A percentile compares a stretch with the other conserved stretches of the same genome.
Evolutionary conservation across 2,888 invertebrate genomes (phyloP).

Genomic region (Mythimna albipuncta): DNA sequence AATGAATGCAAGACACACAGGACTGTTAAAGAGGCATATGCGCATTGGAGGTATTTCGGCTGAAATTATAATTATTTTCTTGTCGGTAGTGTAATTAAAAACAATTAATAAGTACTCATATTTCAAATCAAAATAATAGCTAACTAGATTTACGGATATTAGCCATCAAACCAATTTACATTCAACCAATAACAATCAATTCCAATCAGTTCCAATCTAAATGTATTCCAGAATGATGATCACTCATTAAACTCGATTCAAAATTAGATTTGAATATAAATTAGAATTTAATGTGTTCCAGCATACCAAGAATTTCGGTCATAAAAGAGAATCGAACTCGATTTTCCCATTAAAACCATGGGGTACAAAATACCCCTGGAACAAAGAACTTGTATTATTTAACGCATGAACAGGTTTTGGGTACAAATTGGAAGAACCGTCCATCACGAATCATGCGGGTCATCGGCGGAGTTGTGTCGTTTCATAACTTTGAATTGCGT

Average conservation of each 20-base stretch:
- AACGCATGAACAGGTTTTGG: not conserved
- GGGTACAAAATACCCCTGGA: slow-evolving; percentile 4
- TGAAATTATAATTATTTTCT: too few species aligned
- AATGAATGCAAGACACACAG: too few species aligned
- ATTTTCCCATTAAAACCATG: slow-evolving; percentile 18
- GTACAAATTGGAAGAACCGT: slow-evolving; percentile 13
- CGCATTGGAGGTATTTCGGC: too few species aligned
- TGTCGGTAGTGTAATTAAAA: too few species aligned
- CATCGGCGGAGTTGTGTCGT: not conserved
- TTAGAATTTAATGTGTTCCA: slow-evolving; percentile 30
- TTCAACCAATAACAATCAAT: not conserved
- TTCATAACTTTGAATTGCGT: not conserved
- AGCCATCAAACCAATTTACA: slow-evolving; percentile 24
- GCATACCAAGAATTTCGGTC: slow-evolving; percentile 15
- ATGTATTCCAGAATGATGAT: slow-evolving; percentile 5
- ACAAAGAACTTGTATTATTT: slow-evolving; percentile 19
- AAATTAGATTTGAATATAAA: slow-evolving; percentile 38
- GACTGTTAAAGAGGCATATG: too few species aligned
- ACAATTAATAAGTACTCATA: too few species aligned
- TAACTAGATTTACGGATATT: not conserved
- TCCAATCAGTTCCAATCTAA: not conserved
- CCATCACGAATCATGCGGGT: not conserved
- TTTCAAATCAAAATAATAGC: not conserved
- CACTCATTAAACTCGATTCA: slow-evolving; percentile 24
- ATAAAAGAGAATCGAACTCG: slow-evolving; percentile 20